phyloP scores from a whole-genome alignment of 64 coral and sea anemone genomes.

The Montipora capricornis region DNA sequence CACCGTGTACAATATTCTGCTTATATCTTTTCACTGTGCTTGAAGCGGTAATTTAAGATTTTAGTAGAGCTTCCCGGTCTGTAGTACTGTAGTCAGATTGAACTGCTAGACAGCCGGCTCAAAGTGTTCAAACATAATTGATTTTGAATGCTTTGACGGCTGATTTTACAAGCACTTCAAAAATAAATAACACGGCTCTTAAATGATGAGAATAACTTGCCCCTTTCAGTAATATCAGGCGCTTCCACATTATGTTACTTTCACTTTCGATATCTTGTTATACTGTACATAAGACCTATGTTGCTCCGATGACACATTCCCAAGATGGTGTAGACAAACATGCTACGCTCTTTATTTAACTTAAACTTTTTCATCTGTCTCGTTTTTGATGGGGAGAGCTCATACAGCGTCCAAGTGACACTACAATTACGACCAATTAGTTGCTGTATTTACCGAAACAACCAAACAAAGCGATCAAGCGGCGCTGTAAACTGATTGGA shows the following conservation, averaged over 20 bases:
- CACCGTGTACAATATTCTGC: background rate
- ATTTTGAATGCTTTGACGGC: background rate
- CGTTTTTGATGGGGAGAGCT: background rate
- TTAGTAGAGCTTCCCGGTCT: background rate
- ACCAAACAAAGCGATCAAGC: background rate
- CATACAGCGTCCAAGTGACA: background rate
- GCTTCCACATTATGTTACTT: conserved; percentile 2
- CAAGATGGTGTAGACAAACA: background rate
- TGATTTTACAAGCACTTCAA: background rate
- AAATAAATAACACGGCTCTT: conserved; percentile 19
- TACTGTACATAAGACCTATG: conserved; percentile 16
- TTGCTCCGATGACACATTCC: background rate
- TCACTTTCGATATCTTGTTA: background rate
- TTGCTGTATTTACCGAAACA: conserved; percentile 17
- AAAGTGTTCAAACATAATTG: background rate
- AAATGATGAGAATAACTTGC: background rate
- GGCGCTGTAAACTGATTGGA: background rate
- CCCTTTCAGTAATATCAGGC: background rate
- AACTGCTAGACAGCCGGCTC: background rate
- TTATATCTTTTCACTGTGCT: background rate
- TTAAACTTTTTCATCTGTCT: background rate
- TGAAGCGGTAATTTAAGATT: background rate
- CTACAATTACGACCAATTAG: conserved; percentile 39
- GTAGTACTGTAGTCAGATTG: background rate
- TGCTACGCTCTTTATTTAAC: conserved; percentile 2